Evolutionary conservation across 1,140 invertebrate genomes (phyloP), one percentile per base, ranked within the genome.

Genomic region (Hirudo medicinalis): DNA sequence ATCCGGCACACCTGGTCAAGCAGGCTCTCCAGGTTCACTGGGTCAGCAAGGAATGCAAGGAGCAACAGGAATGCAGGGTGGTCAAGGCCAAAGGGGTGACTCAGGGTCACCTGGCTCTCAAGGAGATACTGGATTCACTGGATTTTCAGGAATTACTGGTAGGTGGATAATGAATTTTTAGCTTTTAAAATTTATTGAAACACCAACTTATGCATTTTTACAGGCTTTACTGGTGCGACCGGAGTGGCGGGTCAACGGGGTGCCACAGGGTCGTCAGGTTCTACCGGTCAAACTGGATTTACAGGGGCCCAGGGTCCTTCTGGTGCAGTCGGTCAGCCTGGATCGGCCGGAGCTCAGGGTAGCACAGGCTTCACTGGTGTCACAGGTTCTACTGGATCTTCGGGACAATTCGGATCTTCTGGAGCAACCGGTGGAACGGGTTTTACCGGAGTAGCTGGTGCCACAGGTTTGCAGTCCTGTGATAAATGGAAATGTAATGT

Each of bases 351-450:
- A 0, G 29, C 40, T 11, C 53, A 27, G 57, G 70, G 70, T 32
- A 29, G 27, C 40, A 57, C 54, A 19, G 70, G 70, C 36, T 55
- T 19, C 17, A 60, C 40, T 3, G 70, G 70, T 29, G 29, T 22
- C 11, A 40, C 70, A 25, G 70, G 70, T 60, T 32, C 70, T 19
- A 27, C 57, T 43, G 70, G 70, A 29, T 20, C 25, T n/a, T 17
- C 70, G 5, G 70, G 70, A 6, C 22, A 25, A 63, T 13, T 11
- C 22, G 57, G 57, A 25, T 11, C 19, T 63, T 20, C 22, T 13
- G 57, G 57, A 63, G 3, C 11, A 13, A 22, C 6, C 19, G 57
- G 57, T 63, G 22, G 22, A 32, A 63, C 22, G 13, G 57, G 57
- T 63, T 22, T 25, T 63, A 22, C 22, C 1, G 57, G 57, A 63